These are phyloP conservation scores for Xenops minutus DNA, from an alignment of 2,797 vertebrate genomes.

Conservation along the genomic window DNA sequence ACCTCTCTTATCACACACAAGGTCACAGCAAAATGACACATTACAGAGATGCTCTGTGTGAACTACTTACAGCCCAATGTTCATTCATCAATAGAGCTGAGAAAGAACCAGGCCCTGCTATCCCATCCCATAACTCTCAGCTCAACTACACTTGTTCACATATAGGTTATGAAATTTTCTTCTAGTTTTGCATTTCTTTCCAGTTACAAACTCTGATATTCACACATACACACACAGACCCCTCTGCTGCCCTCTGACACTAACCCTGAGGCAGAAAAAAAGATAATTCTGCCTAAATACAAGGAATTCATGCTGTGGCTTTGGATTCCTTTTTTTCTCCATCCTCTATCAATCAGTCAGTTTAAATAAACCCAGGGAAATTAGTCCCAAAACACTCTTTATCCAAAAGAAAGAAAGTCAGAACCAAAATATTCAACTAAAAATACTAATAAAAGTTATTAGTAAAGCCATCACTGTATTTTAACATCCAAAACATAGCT, in stretches of 20 bases:
- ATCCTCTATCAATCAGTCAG: not conserved
- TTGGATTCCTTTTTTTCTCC: not conserved
- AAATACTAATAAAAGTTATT: not conserved
- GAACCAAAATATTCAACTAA: not conserved
- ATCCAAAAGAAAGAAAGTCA: not conserved
- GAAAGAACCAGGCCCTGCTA: not conserved
- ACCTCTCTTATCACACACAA: not conserved
- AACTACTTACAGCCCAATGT: not conserved
- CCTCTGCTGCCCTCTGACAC: fast-evolving
- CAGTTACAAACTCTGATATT: not conserved
- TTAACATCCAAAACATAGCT: not conserved
- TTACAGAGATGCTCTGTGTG: not conserved
- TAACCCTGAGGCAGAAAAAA: not conserved
- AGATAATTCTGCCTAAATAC: not conserved
- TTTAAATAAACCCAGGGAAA: not conserved
- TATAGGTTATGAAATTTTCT: not conserved
- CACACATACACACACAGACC: not conserved
- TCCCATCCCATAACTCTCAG: not conserved
- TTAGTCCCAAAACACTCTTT: not conserved
- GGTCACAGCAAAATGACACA: not conserved
- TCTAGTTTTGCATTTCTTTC: not conserved
- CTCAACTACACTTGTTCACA: not conserved
- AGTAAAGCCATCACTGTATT: not conserved
- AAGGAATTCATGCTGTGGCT: not conserved
- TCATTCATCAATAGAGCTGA: not conserved